Evolutionary conservation across 2,888 invertebrate genomes (phyloP).

Genomic region (Drosophila imparisetae): DNA sequence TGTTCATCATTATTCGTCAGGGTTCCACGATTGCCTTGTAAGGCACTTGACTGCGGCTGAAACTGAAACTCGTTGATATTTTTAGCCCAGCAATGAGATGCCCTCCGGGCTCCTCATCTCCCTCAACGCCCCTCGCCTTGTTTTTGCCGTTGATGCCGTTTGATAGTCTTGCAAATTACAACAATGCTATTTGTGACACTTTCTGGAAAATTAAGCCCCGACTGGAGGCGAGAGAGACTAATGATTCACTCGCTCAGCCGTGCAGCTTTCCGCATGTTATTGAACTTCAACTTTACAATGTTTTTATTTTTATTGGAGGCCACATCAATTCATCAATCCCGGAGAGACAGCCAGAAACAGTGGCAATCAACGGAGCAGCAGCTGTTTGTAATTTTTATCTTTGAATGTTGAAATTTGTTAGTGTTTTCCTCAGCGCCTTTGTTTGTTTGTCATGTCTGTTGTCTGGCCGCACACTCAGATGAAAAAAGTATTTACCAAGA

Average conservation of each 20-base stretch:
- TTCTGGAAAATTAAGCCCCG: constrained; percentile 1
- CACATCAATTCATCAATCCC: constrained; percentile 24
- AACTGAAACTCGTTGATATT: constrained; percentile 67
- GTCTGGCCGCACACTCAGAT: constrained; percentile 12
- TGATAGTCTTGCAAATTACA: constrained; percentile 1
- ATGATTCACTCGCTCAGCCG: constrained; percentile 33
- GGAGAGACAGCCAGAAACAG: background rate
- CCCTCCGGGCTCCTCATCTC: background rate
- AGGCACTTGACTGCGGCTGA: constrained; percentile 74
- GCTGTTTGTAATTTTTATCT: constrained; percentile 17
- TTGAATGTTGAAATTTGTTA: constrained; percentile 2
- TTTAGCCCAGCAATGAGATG: constrained; percentile 42
- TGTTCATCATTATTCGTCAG: constrained; percentile 1
- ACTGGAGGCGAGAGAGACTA: constrained; percentile 2
- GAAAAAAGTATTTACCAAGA: background rate
- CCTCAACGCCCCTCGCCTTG: background rate
- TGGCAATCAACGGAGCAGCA: constrained; percentile 23
- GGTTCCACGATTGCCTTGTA: constrained; percentile 54
- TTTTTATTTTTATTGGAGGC: constrained; percentile 24
- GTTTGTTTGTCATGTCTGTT: constrained; percentile 21
- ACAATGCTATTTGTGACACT: constrained; percentile 23
- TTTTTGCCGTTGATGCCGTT: background rate
- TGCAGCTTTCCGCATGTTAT: constrained; percentile 35
- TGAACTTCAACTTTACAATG: constrained; percentile 41
- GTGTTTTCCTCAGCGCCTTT: constrained; percentile 3